Evolutionary conservation across 1,140 invertebrate species (phyloP).

Genomic region (Drosophila ironensis): DNA sequence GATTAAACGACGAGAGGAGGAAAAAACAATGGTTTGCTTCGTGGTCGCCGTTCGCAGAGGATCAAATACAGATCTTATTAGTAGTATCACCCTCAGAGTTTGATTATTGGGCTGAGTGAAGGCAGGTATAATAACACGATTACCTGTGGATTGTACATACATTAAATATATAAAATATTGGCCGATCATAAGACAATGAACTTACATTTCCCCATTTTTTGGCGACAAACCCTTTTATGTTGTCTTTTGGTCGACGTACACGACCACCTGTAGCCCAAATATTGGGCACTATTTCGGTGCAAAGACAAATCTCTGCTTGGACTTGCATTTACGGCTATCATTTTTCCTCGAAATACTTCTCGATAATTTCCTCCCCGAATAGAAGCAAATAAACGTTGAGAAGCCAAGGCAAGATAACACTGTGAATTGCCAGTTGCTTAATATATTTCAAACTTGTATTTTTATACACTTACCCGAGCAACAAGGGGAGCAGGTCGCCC

Average conservation of each 20-base stretch:
- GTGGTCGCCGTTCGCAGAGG: conserved; percentile 28
- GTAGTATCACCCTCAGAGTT: conserved; percentile 12
- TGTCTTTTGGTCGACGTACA: neutral
- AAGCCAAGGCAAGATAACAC: conserved; percentile 41
- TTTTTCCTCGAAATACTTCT: conserved; percentile 23
- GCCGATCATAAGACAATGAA: no score
- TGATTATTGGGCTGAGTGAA: conserved; percentile 35
- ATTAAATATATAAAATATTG: no score
- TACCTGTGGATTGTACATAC: conserved; percentile 19
- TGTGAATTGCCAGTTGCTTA: neutral
- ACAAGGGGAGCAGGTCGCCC: conserved; percentile 32
- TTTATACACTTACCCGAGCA: conserved; percentile 18
- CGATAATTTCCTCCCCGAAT: conserved; percentile 35
- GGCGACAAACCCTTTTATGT: conserved; percentile 12
- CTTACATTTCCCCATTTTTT: conserved; percentile 34
- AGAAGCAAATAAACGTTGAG: conserved; percentile 31
- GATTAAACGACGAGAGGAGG: conserved; percentile 23
- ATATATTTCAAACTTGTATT: neutral
- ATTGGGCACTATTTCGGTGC: neutral
- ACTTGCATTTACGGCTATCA: neutral
- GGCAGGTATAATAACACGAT: conserved; percentile 23
- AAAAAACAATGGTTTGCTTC: conserved; percentile 29
- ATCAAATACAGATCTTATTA: conserved; percentile 37
- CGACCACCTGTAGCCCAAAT: neutral
- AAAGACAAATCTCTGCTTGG: conserved; percentile 5